Evolutionary conservation across 2,113 vertebrate genomes (phyloP).

Genomic region (Sciurus niger): DNA sequence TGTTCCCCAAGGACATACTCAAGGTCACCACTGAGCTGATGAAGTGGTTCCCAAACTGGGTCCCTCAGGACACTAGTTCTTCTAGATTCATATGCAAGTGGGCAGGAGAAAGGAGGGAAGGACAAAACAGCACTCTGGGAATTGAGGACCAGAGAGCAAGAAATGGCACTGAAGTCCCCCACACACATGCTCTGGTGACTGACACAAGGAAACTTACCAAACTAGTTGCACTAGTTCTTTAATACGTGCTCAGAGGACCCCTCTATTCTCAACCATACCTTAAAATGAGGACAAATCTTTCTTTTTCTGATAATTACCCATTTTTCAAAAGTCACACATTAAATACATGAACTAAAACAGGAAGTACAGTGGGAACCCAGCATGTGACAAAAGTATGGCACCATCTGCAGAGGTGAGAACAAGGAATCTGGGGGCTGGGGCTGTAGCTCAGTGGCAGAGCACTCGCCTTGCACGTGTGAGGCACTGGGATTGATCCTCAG

Average conservation of each 20-base stretch:
- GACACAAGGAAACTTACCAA: background rate
- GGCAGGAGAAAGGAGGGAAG: background rate
- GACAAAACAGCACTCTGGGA: background rate
- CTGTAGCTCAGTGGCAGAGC: too few relatives aligned
- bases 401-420: too few relatives aligned
- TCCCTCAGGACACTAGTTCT: background rate
- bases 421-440: too few relatives aligned
- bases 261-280: background rate
- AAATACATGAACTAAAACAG: background rate
- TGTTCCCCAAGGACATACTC: background rate
- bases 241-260: background rate
- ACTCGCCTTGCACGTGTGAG: too few relatives aligned
- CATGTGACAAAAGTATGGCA: too few relatives aligned
- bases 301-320: background rate
- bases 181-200: background rate
- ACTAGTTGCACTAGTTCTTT: background rate
- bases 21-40: background rate
- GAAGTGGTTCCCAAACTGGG: background rate
- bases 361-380: too few relatives aligned
- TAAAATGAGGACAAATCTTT: background rate
- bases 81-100: background rate
- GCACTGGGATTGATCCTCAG: too few relatives aligned
- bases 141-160: background rate
- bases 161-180: background rate
- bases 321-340: background rate